phyloP scores from a whole-genome alignment of 2,113 vertebrate genomes.

The Lota lota region DNA sequence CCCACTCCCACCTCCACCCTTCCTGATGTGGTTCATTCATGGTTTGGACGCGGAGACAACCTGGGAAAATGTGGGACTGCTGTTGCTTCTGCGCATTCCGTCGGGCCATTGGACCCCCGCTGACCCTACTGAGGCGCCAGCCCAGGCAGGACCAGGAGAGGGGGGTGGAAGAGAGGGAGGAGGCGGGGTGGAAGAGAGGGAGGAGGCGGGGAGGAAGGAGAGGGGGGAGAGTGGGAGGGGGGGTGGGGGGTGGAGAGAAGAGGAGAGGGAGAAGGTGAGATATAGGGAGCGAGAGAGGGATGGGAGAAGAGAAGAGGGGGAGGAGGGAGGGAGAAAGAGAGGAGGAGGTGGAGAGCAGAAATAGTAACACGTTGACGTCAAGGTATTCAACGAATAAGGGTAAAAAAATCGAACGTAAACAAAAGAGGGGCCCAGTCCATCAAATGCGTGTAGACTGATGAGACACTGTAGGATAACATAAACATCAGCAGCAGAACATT shows the following conservation, averaged over 20 bases:
- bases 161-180: neutral
- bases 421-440: too few species aligned
- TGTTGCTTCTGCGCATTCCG: slow-evolving; percentile 56
- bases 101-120: slow-evolving; percentile 50
- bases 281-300: neutral
- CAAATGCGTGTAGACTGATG: neutral
- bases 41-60: slow-evolving; percentile 23
- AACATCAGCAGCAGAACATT: too few species aligned
- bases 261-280: neutral
- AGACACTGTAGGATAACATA: neutral
- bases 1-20: neutral
- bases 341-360: neutral
- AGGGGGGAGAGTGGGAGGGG: neutral
- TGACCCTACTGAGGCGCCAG: slow-evolving; percentile 66
- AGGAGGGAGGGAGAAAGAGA: neutral
- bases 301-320: neutral
- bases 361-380: neutral
- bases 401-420: too few species aligned
- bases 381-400: neutral
- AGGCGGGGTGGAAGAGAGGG: neutral
- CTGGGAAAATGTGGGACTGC: slow-evolving; percentile 47
- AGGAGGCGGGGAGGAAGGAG: slow-evolving; percentile 1
- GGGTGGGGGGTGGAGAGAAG: slow-evolving; percentile 17
- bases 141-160: slow-evolving; percentile 38
- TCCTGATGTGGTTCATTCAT: slow-evolving; percentile 46